These are phyloP conservation scores for Willowsia nigromaculata DNA, from an alignment of 2,888 invertebrate genomes.

Conservation along the genomic window DNA sequence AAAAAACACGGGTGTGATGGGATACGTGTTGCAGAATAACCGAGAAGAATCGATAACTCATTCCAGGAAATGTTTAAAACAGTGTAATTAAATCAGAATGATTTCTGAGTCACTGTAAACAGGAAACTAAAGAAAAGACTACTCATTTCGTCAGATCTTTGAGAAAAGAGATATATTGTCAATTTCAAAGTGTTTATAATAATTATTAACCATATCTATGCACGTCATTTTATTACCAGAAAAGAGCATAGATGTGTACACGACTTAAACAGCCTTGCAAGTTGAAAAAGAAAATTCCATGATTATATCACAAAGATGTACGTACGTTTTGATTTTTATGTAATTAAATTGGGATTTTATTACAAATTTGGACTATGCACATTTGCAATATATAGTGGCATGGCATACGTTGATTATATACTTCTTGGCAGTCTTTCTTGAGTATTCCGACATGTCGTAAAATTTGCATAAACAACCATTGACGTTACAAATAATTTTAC, in stretches of 20 bases:
- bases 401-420: neutral
- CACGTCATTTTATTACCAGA: slow-evolving; percentile 41
- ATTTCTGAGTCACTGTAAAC: neutral
- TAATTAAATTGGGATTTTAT: slow-evolving; percentile 15
- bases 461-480: neutral
- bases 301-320: slow-evolving; percentile 1
- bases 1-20: neutral
- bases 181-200: neutral
- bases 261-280: neutral
- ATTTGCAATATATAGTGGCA: neutral
- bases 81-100: neutral
- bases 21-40: neutral
- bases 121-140: no score
- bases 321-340: neutral
- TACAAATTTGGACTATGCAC: neutral
- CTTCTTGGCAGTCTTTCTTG: neutral
- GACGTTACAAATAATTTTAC: slow-evolving; percentile 8
- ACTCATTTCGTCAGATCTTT: neutral
- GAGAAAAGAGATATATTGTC: neutral
- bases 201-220: neutral
- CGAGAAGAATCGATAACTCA: slow-evolving; percentile 1
- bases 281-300: neutral
- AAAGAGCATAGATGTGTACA: slow-evolving; percentile 28
- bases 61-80: slow-evolving; percentile 11
- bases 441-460: slow-evolving; percentile 11